Base-by-base conservation (phyloP, 2,888 invertebrate genomes). In the Oxytorus armatus region DNA sequence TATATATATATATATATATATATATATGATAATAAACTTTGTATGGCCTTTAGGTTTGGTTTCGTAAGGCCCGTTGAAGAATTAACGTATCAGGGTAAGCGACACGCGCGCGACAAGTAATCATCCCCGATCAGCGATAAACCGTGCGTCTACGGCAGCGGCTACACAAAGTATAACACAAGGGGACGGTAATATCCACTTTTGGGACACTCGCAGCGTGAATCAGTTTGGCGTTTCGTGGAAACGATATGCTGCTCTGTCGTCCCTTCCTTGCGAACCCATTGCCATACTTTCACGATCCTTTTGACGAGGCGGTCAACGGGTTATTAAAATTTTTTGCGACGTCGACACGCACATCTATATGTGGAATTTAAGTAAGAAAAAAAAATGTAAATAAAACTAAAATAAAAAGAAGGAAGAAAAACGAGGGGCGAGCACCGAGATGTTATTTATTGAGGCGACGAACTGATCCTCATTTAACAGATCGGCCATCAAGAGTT, bases 291-390 rank as follows among this genome's bases (percentile, higher is more conserved):
- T n/a, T n/a, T n/a, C n/a, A n/a, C 29, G 70, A 49, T 49, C 39
- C 47, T 11, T 51, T 59, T 59, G 73, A 77, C 68, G 73, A 59
- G 73, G 44, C 18, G 61, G n/a, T 68, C 57, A 55, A 69, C 51
- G 69, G 51, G 76, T 42, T 80, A 82, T 80, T 80, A 82, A 82
- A 80, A 80, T 74, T 77, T n/a, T 77, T 59, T 69, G 36, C 25
- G 44, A 44, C 51, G 29, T 25, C 23, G 57, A 68, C 68, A 57
- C 63, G 10, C 47, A 63, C n/a, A n/a, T n/a, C n/a, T 23, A 11
- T 39, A 23, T 51, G 14, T 14, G 55, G 47, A 47, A 47, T 7
- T 55, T 33, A 39, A 69, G 77, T 59, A 47, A 75, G 25, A 44
- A 47, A 57, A 66, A 57, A 14, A 10, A 53, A 59, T 25, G 11